A percentile compares a stretch with the other conserved stretches of the same genome.
These are phyloP conservation scores for Zaprionus vittiger DNA, from an alignment of 1,140 invertebrate species.

Conservation along the genomic window DNA sequence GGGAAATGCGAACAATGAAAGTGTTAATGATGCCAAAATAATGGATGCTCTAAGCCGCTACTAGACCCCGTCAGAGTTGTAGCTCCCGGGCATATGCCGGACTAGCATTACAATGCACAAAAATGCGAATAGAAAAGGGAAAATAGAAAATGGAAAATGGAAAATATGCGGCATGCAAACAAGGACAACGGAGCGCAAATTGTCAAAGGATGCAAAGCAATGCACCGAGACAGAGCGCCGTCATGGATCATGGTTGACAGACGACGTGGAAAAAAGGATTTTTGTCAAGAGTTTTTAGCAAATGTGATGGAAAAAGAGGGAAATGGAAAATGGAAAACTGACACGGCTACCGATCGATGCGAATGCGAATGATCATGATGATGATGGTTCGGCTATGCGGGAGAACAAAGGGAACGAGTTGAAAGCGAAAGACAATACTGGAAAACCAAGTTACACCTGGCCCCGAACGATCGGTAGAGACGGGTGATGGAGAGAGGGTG, in stretches of 20 bases:
- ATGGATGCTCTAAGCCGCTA: slow-evolving; percentile 46
- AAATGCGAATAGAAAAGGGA: slow-evolving; percentile 27
- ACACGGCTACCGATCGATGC: slow-evolving; percentile 50
- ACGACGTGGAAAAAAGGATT: slow-evolving; percentile 32
- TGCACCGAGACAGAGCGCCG: slow-evolving; percentile 41
- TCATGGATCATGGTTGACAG: slow-evolving; percentile 45
- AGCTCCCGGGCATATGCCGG: slow-evolving; percentile 5
- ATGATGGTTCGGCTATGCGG: slow-evolving; percentile 30
- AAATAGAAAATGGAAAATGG: slow-evolving; percentile 14
- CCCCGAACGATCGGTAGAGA: slow-evolving; percentile 16
- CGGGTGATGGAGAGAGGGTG: neutral
- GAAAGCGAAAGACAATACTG: slow-evolving; percentile 56
- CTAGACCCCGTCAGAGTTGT: neutral
- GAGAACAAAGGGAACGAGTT: slow-evolving; percentile 72
- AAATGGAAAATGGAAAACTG: slow-evolving; percentile 46
- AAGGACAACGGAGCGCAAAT: slow-evolving; percentile 37
- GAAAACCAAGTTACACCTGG: slow-evolving; percentile 64
- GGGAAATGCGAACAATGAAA: slow-evolving; percentile 58
- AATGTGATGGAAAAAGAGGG: slow-evolving; percentile 23
- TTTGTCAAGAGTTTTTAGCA: slow-evolving; percentile 53
- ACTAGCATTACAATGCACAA: slow-evolving; percentile 72
- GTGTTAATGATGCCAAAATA: slow-evolving; percentile 83
- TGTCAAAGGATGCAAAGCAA: slow-evolving; percentile 68
- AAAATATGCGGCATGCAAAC: slow-evolving; percentile 59
- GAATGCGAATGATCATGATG: slow-evolving; percentile 4